A percentile compares a stretch with the other conserved stretches of the same genome.
Evolutionary conservation across 1,140 invertebrate species (phyloP).

Genomic region (Hyphantria cunea): DNA sequence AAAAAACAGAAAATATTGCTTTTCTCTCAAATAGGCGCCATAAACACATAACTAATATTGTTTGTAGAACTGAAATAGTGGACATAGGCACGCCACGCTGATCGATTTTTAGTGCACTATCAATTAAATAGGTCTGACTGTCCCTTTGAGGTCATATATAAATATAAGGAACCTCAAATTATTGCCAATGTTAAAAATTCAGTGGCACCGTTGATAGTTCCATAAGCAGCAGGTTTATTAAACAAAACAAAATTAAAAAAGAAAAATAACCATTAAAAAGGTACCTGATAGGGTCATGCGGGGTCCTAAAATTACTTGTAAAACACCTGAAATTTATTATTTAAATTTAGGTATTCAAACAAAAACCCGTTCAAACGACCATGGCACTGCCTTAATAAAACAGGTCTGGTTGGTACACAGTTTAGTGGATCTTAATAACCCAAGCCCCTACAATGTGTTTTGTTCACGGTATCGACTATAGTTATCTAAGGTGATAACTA

Average conservation of each 20-base stretch:
- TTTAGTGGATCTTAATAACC: conserved; percentile 22
- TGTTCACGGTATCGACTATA: background rate
- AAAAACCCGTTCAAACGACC: conserved; percentile 32
- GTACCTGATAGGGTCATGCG: background rate
- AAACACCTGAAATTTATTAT: conserved; percentile 33
- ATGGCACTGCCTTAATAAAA: conserved; percentile 26
- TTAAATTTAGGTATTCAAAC: conserved; percentile 37
- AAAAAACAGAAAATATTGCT: too few relatives aligned
- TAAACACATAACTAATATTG: too few relatives aligned
- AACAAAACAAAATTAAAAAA: background rate
- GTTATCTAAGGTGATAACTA: too few relatives aligned
- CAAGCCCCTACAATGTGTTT: background rate
- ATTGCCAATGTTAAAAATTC: too few relatives aligned
- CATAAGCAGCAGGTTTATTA: background rate
- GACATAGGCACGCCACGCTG: too few relatives aligned
- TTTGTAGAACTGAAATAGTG: too few relatives aligned
- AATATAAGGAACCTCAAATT: too few relatives aligned
- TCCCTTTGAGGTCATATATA: too few relatives aligned
- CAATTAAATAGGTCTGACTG: too few relatives aligned
- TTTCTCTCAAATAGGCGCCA: too few relatives aligned
- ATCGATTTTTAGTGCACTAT: too few relatives aligned
- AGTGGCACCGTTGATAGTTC: too few relatives aligned
- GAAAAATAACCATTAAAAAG: conserved; percentile 15
- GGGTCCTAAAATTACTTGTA: conserved; percentile 19
- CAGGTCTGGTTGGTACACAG: conserved; percentile 14